These are phyloP conservation scores for Acipenser oxyrinchus DNA, from an alignment of 2,797 vertebrate species.

Conservation along the genomic window DNA sequence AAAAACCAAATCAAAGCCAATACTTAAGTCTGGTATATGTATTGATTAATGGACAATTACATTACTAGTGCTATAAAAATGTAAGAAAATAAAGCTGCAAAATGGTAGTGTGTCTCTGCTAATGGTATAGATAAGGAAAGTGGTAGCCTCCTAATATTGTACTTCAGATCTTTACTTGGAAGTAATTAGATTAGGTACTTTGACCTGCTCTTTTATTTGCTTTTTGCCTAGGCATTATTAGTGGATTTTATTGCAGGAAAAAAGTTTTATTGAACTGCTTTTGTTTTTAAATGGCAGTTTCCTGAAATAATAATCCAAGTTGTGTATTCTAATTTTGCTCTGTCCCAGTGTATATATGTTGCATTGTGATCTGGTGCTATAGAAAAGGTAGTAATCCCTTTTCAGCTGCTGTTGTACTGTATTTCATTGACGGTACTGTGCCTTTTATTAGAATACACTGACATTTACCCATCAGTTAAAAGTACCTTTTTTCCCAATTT, in stretches of 20 bases:
- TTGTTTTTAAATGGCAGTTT: not conserved
- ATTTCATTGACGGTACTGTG: too few species aligned
- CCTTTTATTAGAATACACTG: too few species aligned
- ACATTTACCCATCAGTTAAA: too few species aligned
- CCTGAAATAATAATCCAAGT: not conserved
- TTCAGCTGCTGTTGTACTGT: too few species aligned
- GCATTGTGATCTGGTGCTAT: slow-evolving; percentile 14
- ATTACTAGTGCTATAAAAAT: too few species aligned
- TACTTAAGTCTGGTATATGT: not conserved
- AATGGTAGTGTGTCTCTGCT: not conserved
- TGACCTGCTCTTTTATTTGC: not conserved
- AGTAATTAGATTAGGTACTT: not conserved
- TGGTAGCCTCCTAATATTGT: not conserved
- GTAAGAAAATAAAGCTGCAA: too few species aligned
- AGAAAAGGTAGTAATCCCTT: too few species aligned
- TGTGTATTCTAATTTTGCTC: not conserved
- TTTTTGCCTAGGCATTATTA: not conserved
- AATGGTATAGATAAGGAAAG: not conserved
- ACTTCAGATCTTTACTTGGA: not conserved
- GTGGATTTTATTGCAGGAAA: not conserved
- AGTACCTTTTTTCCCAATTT: too few species aligned
- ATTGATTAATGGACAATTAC: not conserved
- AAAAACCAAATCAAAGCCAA: not conserved
- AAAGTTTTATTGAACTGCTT: not conserved
- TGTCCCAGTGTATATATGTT: slow-evolving; percentile 1